Conservation (phyloP, 2,113 vertebrate species). For the Rhinoptilus africanus region DNA sequence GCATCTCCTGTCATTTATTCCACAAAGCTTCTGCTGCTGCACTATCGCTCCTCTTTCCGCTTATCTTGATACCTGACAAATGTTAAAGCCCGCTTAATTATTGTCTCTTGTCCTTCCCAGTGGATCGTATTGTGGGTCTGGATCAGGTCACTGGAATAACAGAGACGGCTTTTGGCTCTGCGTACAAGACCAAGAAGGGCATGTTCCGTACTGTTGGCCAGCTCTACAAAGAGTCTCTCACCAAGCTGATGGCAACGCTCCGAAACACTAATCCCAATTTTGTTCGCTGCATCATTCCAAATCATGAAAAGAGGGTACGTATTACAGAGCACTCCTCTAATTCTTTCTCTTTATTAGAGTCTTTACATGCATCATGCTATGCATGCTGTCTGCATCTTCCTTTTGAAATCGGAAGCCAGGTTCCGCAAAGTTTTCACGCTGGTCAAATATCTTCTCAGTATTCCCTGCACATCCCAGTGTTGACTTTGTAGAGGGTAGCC, state of each 20-base stretch:
- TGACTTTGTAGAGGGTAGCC: not conserved
- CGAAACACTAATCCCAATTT: slow-evolving; percentile 99
- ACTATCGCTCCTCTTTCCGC: not conserved
- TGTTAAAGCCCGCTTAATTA: not conserved
- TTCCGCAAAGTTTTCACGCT: not conserved
- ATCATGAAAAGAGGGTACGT: slow-evolving; percentile 94
- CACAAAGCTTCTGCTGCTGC: slow-evolving; percentile 71
- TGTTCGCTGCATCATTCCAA: slow-evolving; percentile 98
- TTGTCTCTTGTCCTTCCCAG: slow-evolving; percentile 65
- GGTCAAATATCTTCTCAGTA: not conserved
- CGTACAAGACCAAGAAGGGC: slow-evolving; percentile 97
- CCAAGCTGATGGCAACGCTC: slow-evolving; percentile 95
- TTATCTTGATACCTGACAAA: not conserved
- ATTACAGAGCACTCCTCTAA: rapidly evolving
- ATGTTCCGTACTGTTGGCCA: slow-evolving; percentile 97
- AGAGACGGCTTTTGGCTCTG: slow-evolving; percentile 92
- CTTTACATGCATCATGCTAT: not conserved
- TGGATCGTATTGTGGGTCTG: slow-evolving; percentile 96
- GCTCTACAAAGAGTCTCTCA: slow-evolving; percentile 96
- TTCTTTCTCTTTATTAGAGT: not conserved
- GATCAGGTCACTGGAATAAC: slow-evolving; percentile 98
- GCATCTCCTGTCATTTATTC: slow-evolving; percentile 48
- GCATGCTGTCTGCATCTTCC: not conserved
- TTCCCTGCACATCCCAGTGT: not conserved
- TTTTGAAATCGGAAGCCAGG: not conserved